Base-by-base conservation (phyloP, 2,113 vertebrate species). In the Salvelinus fontinalis region DNA sequence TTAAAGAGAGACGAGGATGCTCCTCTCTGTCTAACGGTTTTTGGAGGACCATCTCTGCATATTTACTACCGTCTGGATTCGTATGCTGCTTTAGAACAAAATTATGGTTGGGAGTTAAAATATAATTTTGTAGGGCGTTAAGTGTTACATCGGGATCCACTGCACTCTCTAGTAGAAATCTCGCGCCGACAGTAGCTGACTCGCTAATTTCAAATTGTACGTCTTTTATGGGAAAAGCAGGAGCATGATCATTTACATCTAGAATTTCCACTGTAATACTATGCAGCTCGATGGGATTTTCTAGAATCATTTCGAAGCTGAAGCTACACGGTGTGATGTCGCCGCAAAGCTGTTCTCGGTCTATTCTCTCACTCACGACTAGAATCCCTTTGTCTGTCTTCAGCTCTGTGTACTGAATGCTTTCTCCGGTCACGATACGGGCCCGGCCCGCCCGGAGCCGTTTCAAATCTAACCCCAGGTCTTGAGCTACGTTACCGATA, bases 321-420 rank as follows among this genome's bases (percentile, higher is more conserved):
- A 69, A 44, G 34, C 67, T 69, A 22, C 67, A 69, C 64, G 26
- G 67, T 6, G 67, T 44, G 31, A 62, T 8, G 62, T 85, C 85
- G 7, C 89, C 85, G 64, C 90, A 92, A 3, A 92, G 85, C 20
- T 88, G 82, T 72, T 92, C 91, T 22, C 88, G 54, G 73, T 91
- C 91, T 75, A 90, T 74, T 73, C 88, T 90, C 71, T 91, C 86
- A 26, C 86, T 85, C 60, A 91, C 84, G 1, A 90, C 81, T 71
- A 92, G 70, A 74, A 89, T 83, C 22, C 91, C 91, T 0, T 87
- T 88, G 65, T 83, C 88, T 71, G 67, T 75, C 68, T 87, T 85
- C 39, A 92, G 84, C 67, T 86, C 82, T 65, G 89, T 87, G 70
- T 90, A 85, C 44, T 87, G 24, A 22, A 65, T 80, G 74, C 74